Evolutionary conservation across 1,140 invertebrate species (phyloP), one percentile per base, ranked within the genome.

Genomic region (Heterodera carotae): DNA sequence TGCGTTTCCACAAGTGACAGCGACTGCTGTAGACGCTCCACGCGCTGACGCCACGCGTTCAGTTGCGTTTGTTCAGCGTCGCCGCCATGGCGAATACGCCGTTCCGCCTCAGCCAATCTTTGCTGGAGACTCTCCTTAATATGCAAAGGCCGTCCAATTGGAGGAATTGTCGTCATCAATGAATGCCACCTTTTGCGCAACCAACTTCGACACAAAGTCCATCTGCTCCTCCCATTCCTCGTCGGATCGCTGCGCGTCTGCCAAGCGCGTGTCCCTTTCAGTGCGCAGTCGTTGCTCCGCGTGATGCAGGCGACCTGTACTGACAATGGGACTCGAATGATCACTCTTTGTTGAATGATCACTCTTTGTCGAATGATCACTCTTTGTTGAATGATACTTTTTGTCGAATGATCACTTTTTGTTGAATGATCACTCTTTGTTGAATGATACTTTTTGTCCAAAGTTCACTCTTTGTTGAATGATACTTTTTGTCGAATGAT

Each of bases 151-250:
- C n/a, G n/a, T n/a, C n/a, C 18, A 22, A 53, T 53, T 53, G 7
- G 39, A 2, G 39, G 39, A 18, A 39, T 53, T 53, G 10, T 39
- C 39, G 15, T 43, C n/a, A 53, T 18, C 29, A 27, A 3, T 33
- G n/a, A 48, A 33, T 66, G 36, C 10, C 36, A 59, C 71, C 39
- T 60, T 56, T 60, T 74, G 25, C 36, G 56, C 59, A 12, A 66
- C 53, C 39, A 64, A 18, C 34, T 74, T 29, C 25, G 27, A 34
- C 7, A 74, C 8, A 36, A 74, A n/a, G 31, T 25, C n/a, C 43
- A n/a, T 64, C 39, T 74, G 71, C 39, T 59, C 71, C 33, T 74
- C 64, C 71, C 71, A 74, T 36, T 74, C 71, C 36, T 18, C 22
- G 12, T 74, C 71, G 31, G 27, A 12, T 25, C 56, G 56, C 27